phyloP scores from a whole-genome alignment of 2,797 vertebrate genomes.

The Brotogeris chrysoptera region DNA sequence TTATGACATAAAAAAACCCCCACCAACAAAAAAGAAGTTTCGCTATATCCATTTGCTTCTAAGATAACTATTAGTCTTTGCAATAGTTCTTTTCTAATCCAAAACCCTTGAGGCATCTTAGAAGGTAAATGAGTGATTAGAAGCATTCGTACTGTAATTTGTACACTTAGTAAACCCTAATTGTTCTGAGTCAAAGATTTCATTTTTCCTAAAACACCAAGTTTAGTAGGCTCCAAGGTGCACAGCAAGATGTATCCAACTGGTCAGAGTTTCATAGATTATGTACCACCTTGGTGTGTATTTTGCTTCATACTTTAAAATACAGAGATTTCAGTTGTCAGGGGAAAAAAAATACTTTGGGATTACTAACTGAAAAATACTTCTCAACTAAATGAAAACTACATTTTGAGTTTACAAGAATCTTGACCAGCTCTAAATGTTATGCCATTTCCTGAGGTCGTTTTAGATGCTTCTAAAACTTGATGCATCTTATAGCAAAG shows the following conservation, averaged over 20 bases:
- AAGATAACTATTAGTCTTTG: background rate
- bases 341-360: background rate
- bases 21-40: background rate
- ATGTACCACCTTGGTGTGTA: background rate
- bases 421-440: background rate
- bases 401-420: background rate
- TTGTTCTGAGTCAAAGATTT: conserved; percentile 43
- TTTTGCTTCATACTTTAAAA: background rate
- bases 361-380: background rate
- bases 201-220: conserved; percentile 22
- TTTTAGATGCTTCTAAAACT: background rate
- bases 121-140: conserved; percentile 65
- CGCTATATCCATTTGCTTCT: background rate
- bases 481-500: background rate
- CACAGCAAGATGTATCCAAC: background rate
- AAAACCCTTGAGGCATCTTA: conserved; percentile 57
- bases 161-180: conserved; percentile 43
- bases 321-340: background rate
- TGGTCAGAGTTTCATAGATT: background rate
- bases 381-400: background rate
- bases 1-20: background rate
- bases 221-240: background rate
- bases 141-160: conserved; percentile 61
- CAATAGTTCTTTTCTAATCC: background rate
- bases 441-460: background rate